Evolutionary conservation across 2,888 invertebrate genomes (phyloP), one percentile per base, ranked within the genome.

Genomic region (Hydroisotoma schaefferi): DNA sequence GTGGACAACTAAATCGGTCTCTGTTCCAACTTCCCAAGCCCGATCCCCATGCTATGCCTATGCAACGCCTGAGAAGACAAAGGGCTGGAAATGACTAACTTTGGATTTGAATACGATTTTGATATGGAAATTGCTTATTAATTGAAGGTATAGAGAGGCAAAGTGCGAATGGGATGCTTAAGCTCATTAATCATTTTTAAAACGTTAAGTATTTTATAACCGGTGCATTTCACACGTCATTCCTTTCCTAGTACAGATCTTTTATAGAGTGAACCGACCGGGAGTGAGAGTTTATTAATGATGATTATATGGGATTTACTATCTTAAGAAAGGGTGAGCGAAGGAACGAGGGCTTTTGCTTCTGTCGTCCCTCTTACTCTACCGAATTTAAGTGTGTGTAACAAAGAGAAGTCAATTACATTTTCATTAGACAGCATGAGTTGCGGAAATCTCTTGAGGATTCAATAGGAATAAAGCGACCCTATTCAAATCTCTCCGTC

Each of bases 361-460:
- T 12, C 47, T 47, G 6, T 18, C 18, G 6, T 43, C 6, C n/a
- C 6, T 43, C 6, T 15, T 22, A 22, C 26, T 46, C 25, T 46
- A 25, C 48, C 46, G 52, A 52, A 51, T 48, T 60, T 66, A 62
- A 66, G 61, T 57, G 60, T 63, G 57, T 62, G 61, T 61, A 66
- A 67, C 65, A 70, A 70, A 67, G 68, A 68, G 61, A 71, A 71
- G 70, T 71, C 70, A 69, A 71, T 71, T 69, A 71, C 62, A 71
- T 66, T 71, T 69, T 70, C 70, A 71, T 71, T 71, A 71, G 64
- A 61, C 51, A 66, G 65, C 58, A 71, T 71, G 71, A 71, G 67
- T 69, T 60, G 71, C 66, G 59, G 65, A 65, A 69, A 67, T 5
- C 23, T 33, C 43, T 12, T 44, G 25, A 44, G 2, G 33, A 53